Conservation (phyloP, 2,888 invertebrate species). For the Trissolcus japonicus region DNA sequence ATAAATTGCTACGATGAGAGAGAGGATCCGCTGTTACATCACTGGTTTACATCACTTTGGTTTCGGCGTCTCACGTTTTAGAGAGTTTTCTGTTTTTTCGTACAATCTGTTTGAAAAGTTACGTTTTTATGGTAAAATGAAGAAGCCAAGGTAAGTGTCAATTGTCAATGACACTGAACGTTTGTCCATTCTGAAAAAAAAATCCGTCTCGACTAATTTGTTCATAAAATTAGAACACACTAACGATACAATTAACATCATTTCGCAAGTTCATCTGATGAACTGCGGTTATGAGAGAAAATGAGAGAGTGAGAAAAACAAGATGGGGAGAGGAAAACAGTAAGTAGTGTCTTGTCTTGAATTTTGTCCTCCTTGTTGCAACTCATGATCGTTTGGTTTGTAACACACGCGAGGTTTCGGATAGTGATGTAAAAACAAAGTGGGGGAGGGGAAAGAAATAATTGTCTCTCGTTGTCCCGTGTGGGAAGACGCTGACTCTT, state of each 20-base stretch:
- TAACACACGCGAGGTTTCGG: background rate
- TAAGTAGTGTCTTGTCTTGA: no score
- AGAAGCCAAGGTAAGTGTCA: conserved; percentile 26
- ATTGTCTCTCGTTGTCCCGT: conserved; percentile 70
- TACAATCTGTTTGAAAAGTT: conserved; percentile 49
- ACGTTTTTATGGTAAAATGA: conserved; percentile 15
- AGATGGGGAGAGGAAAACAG: no score
- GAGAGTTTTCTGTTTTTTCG: conserved; percentile 47
- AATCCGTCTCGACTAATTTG: conserved; percentile 1
- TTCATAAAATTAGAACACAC: background rate
- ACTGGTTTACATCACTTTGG: conserved; percentile 54
- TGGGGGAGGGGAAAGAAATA: conserved; percentile 65
- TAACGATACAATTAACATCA: no score
- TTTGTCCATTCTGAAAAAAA: background rate
- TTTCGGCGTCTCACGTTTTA: conserved; percentile 15
- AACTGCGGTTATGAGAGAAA: no score
- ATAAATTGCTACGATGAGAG: conserved; percentile 37
- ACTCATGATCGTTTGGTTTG: background rate
- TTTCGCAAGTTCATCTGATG: no score
- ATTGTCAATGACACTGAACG: background rate
- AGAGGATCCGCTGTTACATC: conserved; percentile 64
- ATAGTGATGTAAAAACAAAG: conserved; percentile 66
- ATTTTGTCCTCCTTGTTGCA: no score
- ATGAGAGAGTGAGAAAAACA: no score
- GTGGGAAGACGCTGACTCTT: conserved; percentile 76